Evolutionary conservation across 2,113 vertebrate species (phyloP).

Genomic region (Cynocephalus volans): DNA sequence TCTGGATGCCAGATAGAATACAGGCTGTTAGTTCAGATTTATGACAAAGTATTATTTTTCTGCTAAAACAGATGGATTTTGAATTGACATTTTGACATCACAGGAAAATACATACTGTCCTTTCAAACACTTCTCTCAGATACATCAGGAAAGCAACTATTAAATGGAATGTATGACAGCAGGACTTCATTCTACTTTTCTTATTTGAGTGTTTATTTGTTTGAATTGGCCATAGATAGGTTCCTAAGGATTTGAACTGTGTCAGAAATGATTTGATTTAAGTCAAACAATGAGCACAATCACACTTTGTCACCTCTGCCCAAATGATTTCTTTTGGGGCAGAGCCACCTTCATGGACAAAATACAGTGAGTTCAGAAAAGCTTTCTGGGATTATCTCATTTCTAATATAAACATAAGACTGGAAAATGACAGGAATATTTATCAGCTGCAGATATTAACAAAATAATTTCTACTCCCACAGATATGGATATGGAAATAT

Average conservation of each 20-base stretch:
- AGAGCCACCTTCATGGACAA: background rate
- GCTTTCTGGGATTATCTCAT: constrained; percentile 25
- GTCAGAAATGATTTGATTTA: constrained; percentile 75
- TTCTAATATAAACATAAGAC: background rate
- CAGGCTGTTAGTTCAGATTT: constrained; percentile 76
- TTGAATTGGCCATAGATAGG: constrained; percentile 73
- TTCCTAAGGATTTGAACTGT: constrained; percentile 78
- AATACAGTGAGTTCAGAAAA: constrained; percentile 20
- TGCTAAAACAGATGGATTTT: constrained; percentile 84
- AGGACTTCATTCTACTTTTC: constrained; percentile 73
- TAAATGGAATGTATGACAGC: constrained; percentile 79
- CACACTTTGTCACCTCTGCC: constrained; percentile 47
- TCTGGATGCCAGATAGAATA: constrained; percentile 76
- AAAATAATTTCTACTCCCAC: constrained; percentile 35
- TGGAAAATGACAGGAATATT: constrained; percentile 34
- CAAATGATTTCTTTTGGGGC: constrained; percentile 30
- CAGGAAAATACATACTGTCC: constrained; percentile 79
- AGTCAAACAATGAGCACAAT: constrained; percentile 67
- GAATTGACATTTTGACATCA: constrained; percentile 84
- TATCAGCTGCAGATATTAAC: constrained; percentile 3
- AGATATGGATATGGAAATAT: background rate
- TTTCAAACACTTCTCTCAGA: constrained; percentile 76
- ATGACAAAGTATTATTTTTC: constrained; percentile 84
- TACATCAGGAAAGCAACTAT: constrained; percentile 78
- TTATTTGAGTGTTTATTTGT: constrained; percentile 80